Base-by-base conservation (phyloP, 2,888 invertebrate genomes). In the Holacanthella duospinosa region DNA sequence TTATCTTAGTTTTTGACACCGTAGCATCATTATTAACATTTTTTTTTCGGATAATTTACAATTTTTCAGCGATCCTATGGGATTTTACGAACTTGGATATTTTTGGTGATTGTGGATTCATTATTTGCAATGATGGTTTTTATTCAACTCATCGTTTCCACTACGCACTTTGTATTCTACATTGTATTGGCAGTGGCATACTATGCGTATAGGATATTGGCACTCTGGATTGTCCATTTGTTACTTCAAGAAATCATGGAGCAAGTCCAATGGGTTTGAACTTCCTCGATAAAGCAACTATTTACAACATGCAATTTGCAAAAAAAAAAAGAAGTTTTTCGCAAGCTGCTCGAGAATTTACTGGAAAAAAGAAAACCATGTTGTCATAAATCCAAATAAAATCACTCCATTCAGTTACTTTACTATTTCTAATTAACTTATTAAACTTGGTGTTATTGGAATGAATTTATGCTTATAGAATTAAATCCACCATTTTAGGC, bases 221-320 rank as follows among this genome's bases (percentile, higher is more conserved):
- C 19, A 9, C 48, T 48, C 21, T 48, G 48, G 48, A 21, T 48
- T 4, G 48, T 48, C 4, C 48, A 48, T 48, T 21, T 48, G 19
- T 21, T 48, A n/a, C 48, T 48, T 21, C 12, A 21, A 21, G 48
- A 48, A 48, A 48, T 48, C 48, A 48, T 48, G 48, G 19, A 48
- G 21, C 43, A 64, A 44, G 4, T 64, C 66, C n/a, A 64, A 43
- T 43, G 60, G 65, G 43, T 36, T 43, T 27, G 55, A 44, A 43
- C 12, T 43, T 36, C n/a, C n/a, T n/a, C n/a, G n/a, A n/a, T n/a
- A n/a, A n/a, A n/a, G n/a, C n/a, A n/a, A n/a, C n/a, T n/a, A n/a
- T n/a, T n/a, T n/a, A n/a, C n/a, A n/a, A n/a, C n/a, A n/a, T n/a
- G n/a, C n/a, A n/a, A n/a, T n/a, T n/a, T n/a, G n/a, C n/a, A n/a